Evolutionary conservation across 1,140 invertebrate species (phyloP).

Genomic region (Bombus fervidus): DNA sequence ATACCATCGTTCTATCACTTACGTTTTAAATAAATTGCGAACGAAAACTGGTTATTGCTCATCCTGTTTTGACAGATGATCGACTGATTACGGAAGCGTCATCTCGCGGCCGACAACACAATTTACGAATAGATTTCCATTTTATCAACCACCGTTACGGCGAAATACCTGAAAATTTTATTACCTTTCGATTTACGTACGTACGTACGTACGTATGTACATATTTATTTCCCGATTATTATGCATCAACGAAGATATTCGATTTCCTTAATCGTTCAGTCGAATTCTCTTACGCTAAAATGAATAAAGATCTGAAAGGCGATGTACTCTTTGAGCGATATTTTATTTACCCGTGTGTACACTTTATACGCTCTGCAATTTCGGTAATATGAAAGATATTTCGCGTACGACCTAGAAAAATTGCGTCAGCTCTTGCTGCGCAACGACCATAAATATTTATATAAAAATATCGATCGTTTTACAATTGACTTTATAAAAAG

Average conservation of each 20-base stretch:
- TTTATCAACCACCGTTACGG: no score
- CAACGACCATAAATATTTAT: conserved; percentile 62
- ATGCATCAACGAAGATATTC: no score
- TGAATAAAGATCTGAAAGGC: not conserved
- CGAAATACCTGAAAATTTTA: no score
- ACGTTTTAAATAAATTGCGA: not conserved
- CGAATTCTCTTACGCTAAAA: not conserved
- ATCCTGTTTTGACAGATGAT: not conserved
- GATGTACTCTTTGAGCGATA: conserved; percentile 1
- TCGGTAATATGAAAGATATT: not conserved
- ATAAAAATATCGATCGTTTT: conserved; percentile 66
- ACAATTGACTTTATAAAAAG: not conserved
- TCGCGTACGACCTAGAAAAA: conserved; percentile 46
- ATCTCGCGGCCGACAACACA: not conserved
- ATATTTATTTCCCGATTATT: not conserved
- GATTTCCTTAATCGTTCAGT: not conserved
- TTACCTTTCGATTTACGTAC: no score
- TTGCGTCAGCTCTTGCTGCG: conserved; percentile 30
- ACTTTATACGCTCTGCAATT: not conserved
- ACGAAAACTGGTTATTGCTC: not conserved
- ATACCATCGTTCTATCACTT: not conserved
- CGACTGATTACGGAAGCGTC: not conserved
- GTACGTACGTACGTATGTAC: not conserved
- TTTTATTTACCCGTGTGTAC: conserved; percentile 21
- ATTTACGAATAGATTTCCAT: no score